Evolutionary conservation across 1,140 invertebrate genomes (phyloP), one percentile per base, ranked within the genome.

Genomic region (Apolygus lucorum): DNA sequence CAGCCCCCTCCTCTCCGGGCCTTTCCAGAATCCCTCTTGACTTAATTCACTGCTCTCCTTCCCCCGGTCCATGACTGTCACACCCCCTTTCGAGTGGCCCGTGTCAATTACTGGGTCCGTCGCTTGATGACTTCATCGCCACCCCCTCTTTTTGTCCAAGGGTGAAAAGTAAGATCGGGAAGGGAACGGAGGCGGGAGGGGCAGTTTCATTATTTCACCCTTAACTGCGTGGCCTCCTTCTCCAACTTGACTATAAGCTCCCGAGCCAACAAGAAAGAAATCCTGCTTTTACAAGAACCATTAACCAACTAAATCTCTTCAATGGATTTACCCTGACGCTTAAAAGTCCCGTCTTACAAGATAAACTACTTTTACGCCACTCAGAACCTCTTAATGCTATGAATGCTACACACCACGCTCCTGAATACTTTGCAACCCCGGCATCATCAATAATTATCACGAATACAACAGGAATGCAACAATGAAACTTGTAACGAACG

Each of bases 81-180:
- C 13, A 59, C 54, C 54, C 54, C 22, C 54, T 17, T 4, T 11
- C 22, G 22, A 59, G 22, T 8, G 13, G 8, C 22, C 22, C 8
- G 54, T 59, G 54, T 59, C 54, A 59, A 59, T 59, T 59, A 24
- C 54, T 59, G 54, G 54, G 54, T 24, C 11, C 54, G 22, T 22
- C 54, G 54, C 54, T 21, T 42, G 54, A 59, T 59, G 54, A 24
- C 54, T 59, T 59, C 54, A 59, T 59, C 54, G 22, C 54, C 54
- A 59, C 54, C 54, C 11, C 13, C 54, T 59, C 22, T 59, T 59
- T 59, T 17, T 59, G 13, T 59, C 54, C 54, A 17, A 17, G 34
- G 34, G 34, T 8, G 34, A 42, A 42, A 17, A 42, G 34, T 4
- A 4, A 42, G 34, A n/a, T n/a, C n/a, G n/a, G n/a, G n/a, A 42